These are phyloP conservation scores for Drosophila parvula DNA, from an alignment of 1,140 invertebrate species.

Conservation along the genomic window DNA sequence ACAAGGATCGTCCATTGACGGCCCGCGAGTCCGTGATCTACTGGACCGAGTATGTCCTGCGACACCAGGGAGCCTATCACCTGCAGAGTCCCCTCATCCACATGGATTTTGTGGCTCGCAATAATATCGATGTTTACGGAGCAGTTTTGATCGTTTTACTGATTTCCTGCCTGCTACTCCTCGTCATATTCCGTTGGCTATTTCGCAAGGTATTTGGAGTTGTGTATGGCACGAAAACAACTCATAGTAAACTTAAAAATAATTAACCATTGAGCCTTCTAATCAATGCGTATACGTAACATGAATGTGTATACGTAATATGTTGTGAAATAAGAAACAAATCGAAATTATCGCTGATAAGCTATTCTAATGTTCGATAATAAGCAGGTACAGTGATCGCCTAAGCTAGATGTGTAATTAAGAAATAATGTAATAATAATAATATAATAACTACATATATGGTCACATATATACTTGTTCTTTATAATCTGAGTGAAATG, in stretches of 20 bases:
- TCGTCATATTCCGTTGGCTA: neutral
- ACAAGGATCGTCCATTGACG: conserved; percentile 71
- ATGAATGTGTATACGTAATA: conserved; percentile 3
- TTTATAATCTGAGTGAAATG: neutral
- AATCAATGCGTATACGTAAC: conserved; percentile 7
- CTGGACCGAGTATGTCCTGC: conserved; percentile 81
- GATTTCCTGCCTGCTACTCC: neutral
- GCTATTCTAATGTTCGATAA: neutral
- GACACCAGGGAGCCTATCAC: conserved; percentile 84
- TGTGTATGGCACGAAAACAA: neutral
- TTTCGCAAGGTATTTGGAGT: conserved; percentile 17
- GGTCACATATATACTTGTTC: no score
- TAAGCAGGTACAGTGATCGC: neutral
- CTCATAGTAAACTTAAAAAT: conserved; percentile 20
- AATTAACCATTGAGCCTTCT: conserved; percentile 1
- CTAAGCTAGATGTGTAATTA: neutral
- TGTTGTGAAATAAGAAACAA: conserved; percentile 8
- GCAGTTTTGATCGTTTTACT: neutral
- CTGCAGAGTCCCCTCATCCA: conserved; percentile 79
- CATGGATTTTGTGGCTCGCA: conserved; percentile 48
- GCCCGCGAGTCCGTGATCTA: conserved; percentile 64
- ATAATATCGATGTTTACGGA: conserved; percentile 62
- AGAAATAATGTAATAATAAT: neutral
- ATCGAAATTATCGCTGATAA: neutral
- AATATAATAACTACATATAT: neutral